Percentiles rank a stretch among this genome's conserved stretches.
Conservation (phyloP, 2,888 invertebrate species). For the Thereva unica region DNA sequence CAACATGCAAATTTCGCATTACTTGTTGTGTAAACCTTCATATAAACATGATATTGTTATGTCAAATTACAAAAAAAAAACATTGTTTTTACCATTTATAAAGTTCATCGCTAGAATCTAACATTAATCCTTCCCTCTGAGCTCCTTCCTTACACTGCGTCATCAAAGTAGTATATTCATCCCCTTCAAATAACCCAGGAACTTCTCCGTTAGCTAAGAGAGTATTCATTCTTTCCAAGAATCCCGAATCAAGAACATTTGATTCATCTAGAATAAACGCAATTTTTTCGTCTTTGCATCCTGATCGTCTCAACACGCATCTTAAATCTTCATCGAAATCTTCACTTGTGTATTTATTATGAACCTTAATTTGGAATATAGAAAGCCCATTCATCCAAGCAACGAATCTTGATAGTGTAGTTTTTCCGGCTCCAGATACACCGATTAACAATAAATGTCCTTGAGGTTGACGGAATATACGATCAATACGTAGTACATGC, state of each 20-base stretch:
- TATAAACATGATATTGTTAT: slow-evolving; percentile 48
- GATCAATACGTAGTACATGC: slow-evolving; percentile 96
- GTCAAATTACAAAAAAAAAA: neutral
- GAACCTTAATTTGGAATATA: slow-evolving; percentile 98
- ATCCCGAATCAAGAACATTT: slow-evolving; percentile 97
- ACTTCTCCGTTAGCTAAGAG: slow-evolving; percentile 97
- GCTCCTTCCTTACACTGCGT: slow-evolving; percentile 99
- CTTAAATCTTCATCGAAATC: slow-evolving; percentile 99
- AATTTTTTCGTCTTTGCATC: slow-evolving; percentile 96
- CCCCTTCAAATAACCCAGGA: slow-evolving; percentile 91
- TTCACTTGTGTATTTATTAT: slow-evolving; percentile 98
- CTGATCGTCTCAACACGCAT: slow-evolving; percentile 80
- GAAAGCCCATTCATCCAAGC: slow-evolving; percentile 99
- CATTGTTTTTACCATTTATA: slow-evolving; percentile 81
- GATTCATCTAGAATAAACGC: slow-evolving; percentile 99
- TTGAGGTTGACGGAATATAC: slow-evolving; percentile 98
- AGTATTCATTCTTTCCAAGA: slow-evolving; percentile 99
- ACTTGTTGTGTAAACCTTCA: slow-evolving; percentile 90
- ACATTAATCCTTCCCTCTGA: slow-evolving; percentile 95
- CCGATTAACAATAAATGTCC: slow-evolving; percentile 97
- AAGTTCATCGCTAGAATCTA: slow-evolving; percentile 96
- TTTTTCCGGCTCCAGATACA: slow-evolving; percentile 98
- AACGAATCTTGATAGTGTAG: slow-evolving; percentile 97
- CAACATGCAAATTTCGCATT: slow-evolving; percentile 98
- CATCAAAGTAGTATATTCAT: slow-evolving; percentile 98